These are phyloP conservation scores for Sinocyclocheilus grahami DNA, from an alignment of 2,113 vertebrate genomes.

Conservation along the genomic window DNA sequence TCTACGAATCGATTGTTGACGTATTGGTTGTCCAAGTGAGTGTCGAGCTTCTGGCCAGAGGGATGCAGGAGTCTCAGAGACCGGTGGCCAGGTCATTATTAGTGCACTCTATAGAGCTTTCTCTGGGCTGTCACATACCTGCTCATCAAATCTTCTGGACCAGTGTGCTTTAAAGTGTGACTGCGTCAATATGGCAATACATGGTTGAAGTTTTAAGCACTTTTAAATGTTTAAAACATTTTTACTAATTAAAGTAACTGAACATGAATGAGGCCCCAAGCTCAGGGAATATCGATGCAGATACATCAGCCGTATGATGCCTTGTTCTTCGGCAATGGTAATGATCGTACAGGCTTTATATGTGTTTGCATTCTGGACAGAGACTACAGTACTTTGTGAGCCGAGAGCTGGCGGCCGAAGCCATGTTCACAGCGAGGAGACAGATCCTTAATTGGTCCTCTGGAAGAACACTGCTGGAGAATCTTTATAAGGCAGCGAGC, in stretches of 20 bases:
- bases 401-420: slow-evolving; percentile 58
- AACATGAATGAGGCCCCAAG: background rate
- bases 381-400: slow-evolving; percentile 14
- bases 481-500: slow-evolving; percentile 53
- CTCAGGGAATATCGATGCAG: background rate
- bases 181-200: slow-evolving; percentile 17
- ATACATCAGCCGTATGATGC: background rate
- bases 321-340: background rate
- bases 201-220: slow-evolving; percentile 12
- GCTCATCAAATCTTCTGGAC: slow-evolving; percentile 12
- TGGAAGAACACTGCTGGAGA: slow-evolving; percentile 57
- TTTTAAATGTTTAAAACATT: slow-evolving; percentile 18
- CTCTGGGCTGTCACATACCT: slow-evolving; percentile 15
- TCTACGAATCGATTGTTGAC: slow-evolving; percentile 56
- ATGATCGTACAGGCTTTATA: background rate
- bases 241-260: slow-evolving; percentile 23
- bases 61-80: slow-evolving; percentile 33
- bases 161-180: background rate
- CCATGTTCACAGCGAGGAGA: slow-evolving; percentile 51
- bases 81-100: slow-evolving; percentile 40
- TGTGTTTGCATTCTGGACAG: background rate
- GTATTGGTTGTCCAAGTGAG: slow-evolving; percentile 53
- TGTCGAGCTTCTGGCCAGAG: slow-evolving; percentile 37
- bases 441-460: slow-evolving; percentile 67
- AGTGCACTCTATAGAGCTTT: slow-evolving; percentile 16